These are phyloP conservation scores for Garrulus glandarius DNA, from an alignment of 2,797 vertebrate species.

Conservation along the genomic window DNA sequence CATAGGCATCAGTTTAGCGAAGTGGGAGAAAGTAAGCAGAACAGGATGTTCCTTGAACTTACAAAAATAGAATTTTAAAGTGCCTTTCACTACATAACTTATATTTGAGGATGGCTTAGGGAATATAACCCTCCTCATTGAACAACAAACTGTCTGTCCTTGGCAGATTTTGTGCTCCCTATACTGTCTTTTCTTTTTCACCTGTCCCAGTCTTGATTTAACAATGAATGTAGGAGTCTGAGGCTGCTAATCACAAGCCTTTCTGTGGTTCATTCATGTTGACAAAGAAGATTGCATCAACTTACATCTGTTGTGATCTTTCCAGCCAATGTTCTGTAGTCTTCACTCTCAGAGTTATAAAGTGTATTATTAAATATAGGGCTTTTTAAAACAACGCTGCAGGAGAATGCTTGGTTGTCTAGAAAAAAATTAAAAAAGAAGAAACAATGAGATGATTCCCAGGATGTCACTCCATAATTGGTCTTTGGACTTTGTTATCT, in stretches of 20 bases:
- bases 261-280: neutral
- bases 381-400: neutral
- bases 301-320: constrained; percentile 29
- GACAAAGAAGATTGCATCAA: neutral
- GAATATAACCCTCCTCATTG: neutral
- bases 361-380: neutral
- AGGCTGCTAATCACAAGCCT: neutral
- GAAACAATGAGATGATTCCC: neutral
- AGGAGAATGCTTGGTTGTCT: constrained; percentile 53
- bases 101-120: neutral
- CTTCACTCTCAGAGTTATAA: constrained; percentile 25
- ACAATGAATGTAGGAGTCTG: neutral
- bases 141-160: neutral
- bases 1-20: neutral
- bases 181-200: neutral
- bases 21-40: neutral
- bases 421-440: neutral
- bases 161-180: neutral
- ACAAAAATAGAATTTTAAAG: neutral
- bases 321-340: neutral
- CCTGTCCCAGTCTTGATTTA: neutral
- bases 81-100: neutral
- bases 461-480: neutral
- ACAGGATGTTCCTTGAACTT: neutral
- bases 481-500: neutral